Base-by-base conservation (phyloP, 2,113 vertebrate species). In the Silurus asotus region DNA sequence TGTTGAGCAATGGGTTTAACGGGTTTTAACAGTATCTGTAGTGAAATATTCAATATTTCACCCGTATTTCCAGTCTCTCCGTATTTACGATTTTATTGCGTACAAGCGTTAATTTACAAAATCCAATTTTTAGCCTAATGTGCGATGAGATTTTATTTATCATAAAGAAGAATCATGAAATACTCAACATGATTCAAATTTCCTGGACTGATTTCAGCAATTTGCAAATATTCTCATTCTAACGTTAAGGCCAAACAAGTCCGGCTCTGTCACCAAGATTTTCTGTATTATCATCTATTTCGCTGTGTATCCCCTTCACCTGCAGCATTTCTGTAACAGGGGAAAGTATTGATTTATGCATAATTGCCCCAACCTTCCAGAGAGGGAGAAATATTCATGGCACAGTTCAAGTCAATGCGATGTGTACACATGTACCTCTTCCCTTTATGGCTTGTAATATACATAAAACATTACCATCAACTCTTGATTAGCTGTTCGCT, bases 281-380 rank as follows among this genome's bases (percentile, higher is more conserved):
- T 88, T 15, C 85, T 90, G 90, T 92, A 92, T 94, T 92, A 78
- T 93, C 89, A 91, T 13, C 37, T 37, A 37, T 37, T 37, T 37
- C 37, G 2, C 37, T 37, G 37, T 37, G 37, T 37, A 37, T 37
- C 37, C 37, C 37, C 37, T 37, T 94, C 93, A 93, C 58, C 56
- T 25, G 70, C 80, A 76, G 28, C 17, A 37, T 94, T 96, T 95
- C 94, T 93, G 91, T 95, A 96, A 96, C 95, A 95, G 95, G 91
- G 37, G 90, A 94, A 85, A 94, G 90, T 96, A 97, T 97, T 96
- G 96, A 97, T 96, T 96, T 96, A 95, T 95, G 95, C 96, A 98
- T 98, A 96, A 98, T 97, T 97, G 95, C 94, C 93, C 93, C 95
- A 95, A 93, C 95, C 96, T 94, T 93, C 87, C 90, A 94, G 95